These are phyloP conservation scores for Norana najaformis DNA, from an alignment of 2,888 invertebrate species.

Conservation along the genomic window DNA sequence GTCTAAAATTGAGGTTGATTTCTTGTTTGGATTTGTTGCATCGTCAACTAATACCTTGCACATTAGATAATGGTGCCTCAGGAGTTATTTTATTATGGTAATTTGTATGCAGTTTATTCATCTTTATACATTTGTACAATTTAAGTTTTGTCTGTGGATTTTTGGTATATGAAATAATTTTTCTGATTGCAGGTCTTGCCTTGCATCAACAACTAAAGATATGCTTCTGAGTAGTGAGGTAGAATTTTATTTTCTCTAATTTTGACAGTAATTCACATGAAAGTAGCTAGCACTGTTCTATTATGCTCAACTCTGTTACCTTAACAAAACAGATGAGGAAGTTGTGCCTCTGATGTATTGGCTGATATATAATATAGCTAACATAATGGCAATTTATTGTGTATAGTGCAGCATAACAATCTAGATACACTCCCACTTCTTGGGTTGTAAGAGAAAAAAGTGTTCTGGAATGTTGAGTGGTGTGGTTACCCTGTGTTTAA, in stretches of 20 bases:
- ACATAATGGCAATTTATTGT: background rate
- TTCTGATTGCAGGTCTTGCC: conserved; percentile 13
- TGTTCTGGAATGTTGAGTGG: background rate
- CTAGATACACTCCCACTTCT: background rate
- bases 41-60: background rate
- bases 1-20: background rate
- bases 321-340: background rate
- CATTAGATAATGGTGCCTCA: too few relatives aligned
- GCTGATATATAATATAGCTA: background rate
- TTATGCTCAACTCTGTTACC: background rate
- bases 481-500: background rate
- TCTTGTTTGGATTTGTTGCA: background rate
- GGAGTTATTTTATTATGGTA: too few relatives aligned
- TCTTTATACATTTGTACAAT: background rate
- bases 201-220: background rate
- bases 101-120: too few relatives aligned
- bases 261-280: background rate
- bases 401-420: background rate
- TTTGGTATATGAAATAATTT: background rate
- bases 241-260: background rate
- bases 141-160: background rate
- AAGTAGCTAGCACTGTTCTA: background rate
- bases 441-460: background rate
- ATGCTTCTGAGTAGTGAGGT: conserved; percentile 5
- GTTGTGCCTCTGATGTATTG: background rate